Base-by-base conservation (phyloP, 2,797 vertebrate genomes). In the Betta splendens region DNA sequence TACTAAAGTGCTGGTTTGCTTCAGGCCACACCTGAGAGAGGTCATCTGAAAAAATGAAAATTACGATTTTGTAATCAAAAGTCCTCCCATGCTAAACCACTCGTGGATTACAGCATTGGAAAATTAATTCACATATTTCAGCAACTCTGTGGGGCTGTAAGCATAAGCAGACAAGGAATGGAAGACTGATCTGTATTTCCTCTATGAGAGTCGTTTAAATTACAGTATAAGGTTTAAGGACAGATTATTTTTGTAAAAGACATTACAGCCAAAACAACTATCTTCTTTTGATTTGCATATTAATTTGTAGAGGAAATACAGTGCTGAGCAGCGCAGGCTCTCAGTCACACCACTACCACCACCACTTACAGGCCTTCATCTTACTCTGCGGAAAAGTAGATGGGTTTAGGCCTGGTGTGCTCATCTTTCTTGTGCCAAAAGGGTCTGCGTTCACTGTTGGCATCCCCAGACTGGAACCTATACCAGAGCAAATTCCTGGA, bases 21-120 rank as follows among this genome's bases (percentile, higher is more conserved):
- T 99, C 97, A 36, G 98, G 98, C 97, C 97, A 99, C 77, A 99
- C 98, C 94, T 99, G 98, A 94, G 98, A 99, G 88, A 99, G 95
- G 86, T 99, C 98, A 85, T 97, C 98, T 99, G 77, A 23, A 49
- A 46, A 22, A 45, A 52, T 40, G 2, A 46, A 6, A 29, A 36
- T 2, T 16, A 33, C 8, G n/a, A 3, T 1, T 36, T 33, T 5
- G 35, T 16, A 9, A 6, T 3, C 3, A 13, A 17, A 33, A 16
- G 33, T 8, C 0, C 9, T 21, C 22, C 10, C 28, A 3, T 15
- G 11, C 1, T 23, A 2, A 9, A 36, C 48, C 3, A 28, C 3
- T 16, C 5, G 15, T 12, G 13, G 12, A n/a, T n/a, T n/a, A n/a
- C n/a, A 29, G 28, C 7, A 50, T 36, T 2, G 32, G 32, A 25